These are phyloP conservation scores for Arenicola marina DNA, from an alignment of 2,888 invertebrate species.

Conservation along the genomic window DNA sequence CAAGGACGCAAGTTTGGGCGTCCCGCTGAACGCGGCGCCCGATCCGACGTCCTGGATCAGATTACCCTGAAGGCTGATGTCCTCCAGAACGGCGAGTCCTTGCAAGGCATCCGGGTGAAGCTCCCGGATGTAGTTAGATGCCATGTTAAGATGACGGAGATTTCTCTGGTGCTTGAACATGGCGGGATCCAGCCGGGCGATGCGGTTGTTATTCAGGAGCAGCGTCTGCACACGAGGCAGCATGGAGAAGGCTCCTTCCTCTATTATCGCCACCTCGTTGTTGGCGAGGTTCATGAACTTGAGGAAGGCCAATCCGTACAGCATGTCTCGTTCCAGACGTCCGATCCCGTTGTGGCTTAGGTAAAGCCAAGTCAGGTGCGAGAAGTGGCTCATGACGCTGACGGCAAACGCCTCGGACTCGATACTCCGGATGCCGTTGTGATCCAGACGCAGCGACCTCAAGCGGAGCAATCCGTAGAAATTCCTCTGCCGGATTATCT, in stretches of 20 bases:
- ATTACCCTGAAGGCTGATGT: slow-evolving; percentile 38
- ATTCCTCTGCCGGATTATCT: slow-evolving; percentile 33
- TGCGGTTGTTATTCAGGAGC: slow-evolving; percentile 36
- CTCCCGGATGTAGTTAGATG: slow-evolving; percentile 36
- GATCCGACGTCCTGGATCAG: slow-evolving; percentile 31
- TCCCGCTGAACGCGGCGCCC: slow-evolving; percentile 37
- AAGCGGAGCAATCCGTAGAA: slow-evolving; percentile 39
- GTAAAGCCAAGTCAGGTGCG: slow-evolving; percentile 42
- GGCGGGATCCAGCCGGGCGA: slow-evolving; percentile 37
- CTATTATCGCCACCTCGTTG: slow-evolving; percentile 37
- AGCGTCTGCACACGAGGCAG: slow-evolving; percentile 38
- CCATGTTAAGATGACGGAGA: slow-evolving; percentile 37
- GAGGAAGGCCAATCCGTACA: slow-evolving; percentile 40
- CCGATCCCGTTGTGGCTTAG: slow-evolving; percentile 39
- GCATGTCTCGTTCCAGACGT: slow-evolving; percentile 30
- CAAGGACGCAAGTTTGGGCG: slow-evolving; percentile 34
- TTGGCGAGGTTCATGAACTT: slow-evolving; percentile 43
- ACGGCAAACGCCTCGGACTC: slow-evolving; percentile 42
- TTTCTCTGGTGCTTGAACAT: slow-evolving; percentile 37
- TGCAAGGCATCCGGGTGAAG: slow-evolving; percentile 34
- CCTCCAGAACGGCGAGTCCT: slow-evolving; percentile 39
- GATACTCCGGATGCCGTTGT: slow-evolving; percentile 38
- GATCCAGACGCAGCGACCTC: slow-evolving; percentile 38
- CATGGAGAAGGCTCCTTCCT: slow-evolving; percentile 37
- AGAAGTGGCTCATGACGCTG: slow-evolving; percentile 33